Conservation (phyloP, 2,797 vertebrate species). For the Sciaenops ocellatus region DNA sequence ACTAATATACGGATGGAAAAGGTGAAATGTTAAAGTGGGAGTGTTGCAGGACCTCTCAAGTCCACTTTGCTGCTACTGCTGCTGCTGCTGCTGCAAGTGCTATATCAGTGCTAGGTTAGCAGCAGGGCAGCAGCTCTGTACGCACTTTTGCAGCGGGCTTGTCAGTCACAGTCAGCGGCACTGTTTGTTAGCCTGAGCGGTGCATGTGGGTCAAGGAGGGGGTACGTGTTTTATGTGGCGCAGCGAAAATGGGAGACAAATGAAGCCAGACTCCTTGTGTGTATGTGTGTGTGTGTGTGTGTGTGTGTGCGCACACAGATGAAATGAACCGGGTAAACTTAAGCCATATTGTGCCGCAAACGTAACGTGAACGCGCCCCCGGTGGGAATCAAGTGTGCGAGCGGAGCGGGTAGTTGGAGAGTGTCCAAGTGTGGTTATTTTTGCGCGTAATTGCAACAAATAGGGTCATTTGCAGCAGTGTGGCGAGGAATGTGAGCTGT, state of each 20-base stretch:
- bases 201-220: constrained; percentile 61
- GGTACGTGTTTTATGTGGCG: constrained; percentile 11
- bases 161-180: constrained; percentile 56
- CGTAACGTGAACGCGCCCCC: constrained; percentile 44
- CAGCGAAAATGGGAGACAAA: neutral
- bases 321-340: constrained; percentile 51
- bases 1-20: neutral
- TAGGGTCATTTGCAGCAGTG: constrained; percentile 37
- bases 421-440: constrained; percentile 42
- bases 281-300: no score
- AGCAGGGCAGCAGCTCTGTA: constrained; percentile 53
- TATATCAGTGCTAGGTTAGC: constrained; percentile 64
- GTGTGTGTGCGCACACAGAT: neutral
- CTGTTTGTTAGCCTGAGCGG: constrained; percentile 17
- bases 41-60: constrained; percentile 46
- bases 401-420: constrained; percentile 43
- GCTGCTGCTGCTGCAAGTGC: constrained; percentile 43
- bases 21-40: constrained; percentile 28
- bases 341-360: constrained; percentile 45
- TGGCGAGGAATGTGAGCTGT: constrained; percentile 37
- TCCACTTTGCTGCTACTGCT: constrained; percentile 48
- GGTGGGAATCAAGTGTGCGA: constrained; percentile 43
- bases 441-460: constrained; percentile 47
- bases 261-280: constrained; percentile 1
- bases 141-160: constrained; percentile 77